Conservation (phyloP, 2,888 invertebrate genomes). For the Ecliptopera silaceata region DNA sequence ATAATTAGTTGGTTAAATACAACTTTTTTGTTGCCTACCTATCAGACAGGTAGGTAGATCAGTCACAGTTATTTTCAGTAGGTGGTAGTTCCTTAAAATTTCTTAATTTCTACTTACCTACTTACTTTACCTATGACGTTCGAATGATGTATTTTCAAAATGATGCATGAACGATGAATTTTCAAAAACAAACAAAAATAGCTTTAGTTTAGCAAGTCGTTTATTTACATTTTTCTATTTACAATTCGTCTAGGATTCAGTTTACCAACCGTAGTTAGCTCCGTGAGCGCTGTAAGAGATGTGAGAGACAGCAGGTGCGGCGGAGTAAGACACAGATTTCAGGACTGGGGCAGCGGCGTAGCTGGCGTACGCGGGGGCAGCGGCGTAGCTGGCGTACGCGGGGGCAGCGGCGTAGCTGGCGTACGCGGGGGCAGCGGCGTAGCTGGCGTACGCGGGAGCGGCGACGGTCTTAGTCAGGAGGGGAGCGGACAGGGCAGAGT, state of each 20-base stretch:
- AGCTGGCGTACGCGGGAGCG: constrained; percentile 49
- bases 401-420: constrained; percentile 48
- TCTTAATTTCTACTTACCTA: no score
- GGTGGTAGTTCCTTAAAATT: no score
- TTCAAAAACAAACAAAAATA: no score
- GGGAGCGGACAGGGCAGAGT: constrained; percentile 56
- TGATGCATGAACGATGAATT: no score
- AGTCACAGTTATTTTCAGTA: no score
- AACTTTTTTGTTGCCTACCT: no score
- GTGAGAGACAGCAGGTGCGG: constrained; percentile 85
- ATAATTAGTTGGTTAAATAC: no score
- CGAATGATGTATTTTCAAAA: no score
- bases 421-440: constrained; percentile 43
- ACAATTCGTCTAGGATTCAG: constrained; percentile 55
- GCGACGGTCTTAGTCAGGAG: constrained; percentile 44
- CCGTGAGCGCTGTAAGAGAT: constrained; percentile 85
- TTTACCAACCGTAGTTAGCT: constrained; percentile 86
- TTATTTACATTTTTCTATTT: constrained; percentile 56
- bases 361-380: background rate
- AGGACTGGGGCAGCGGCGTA: constrained; percentile 59
- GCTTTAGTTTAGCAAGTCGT: constrained; percentile 44
- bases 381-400: constrained; percentile 51
- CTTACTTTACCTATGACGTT: no score
- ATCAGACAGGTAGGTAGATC: no score
- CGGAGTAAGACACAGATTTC: constrained; percentile 78